Evolutionary conservation across 2,888 invertebrate species (phyloP), one percentile per base, ranked within the genome.

Genomic region (Drosophila phalerata): DNA sequence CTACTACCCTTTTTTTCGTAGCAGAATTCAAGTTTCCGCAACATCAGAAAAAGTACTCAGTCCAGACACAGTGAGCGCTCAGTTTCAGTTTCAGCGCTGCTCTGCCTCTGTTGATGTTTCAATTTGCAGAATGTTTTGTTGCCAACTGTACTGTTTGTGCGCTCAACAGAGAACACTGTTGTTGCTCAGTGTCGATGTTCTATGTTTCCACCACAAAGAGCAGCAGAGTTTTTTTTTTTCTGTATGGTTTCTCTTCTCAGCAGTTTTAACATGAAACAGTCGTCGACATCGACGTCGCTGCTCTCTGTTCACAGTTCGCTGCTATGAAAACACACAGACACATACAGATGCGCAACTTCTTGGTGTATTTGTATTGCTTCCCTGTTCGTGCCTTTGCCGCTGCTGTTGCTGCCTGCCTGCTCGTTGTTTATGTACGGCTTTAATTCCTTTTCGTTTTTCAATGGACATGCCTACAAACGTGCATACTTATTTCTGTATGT

Each of bases 101-200:
- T 65, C 69, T 67, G 81, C 42, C 47, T 47, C 76, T 70, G 83
- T 76, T 72, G 65, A 57, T 62, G 76, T 74, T 76, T 74, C 65
- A 57, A 52, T 78, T 76, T 80, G 84, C 81, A 70, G 77, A 78
- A 81, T 90, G 90, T 90, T 90, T 90, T 90, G 90, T 89, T 79
- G 83, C 77, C 90, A 89, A 90, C 90, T 90, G 90, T 90, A 90
- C 90, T 77, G 67, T n/a, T 19, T 62, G 58, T 37, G 62, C 56
- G 63, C 60, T 53, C 42, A 73, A 66, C 70, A 67, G 60, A 65
- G 30, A 57, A 65, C 66, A 53, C 66, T 68, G 60, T 68, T 79
- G 76, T 73, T 71, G 73, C 28, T 66, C 32, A 32, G 49, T 49
- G 55, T 61, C 67, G 67, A 67, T 69, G 73, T 81, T 84, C 81